These are phyloP conservation scores for Parambassis ranga DNA, from an alignment of 2,797 vertebrate genomes.

Conservation along the genomic window DNA sequence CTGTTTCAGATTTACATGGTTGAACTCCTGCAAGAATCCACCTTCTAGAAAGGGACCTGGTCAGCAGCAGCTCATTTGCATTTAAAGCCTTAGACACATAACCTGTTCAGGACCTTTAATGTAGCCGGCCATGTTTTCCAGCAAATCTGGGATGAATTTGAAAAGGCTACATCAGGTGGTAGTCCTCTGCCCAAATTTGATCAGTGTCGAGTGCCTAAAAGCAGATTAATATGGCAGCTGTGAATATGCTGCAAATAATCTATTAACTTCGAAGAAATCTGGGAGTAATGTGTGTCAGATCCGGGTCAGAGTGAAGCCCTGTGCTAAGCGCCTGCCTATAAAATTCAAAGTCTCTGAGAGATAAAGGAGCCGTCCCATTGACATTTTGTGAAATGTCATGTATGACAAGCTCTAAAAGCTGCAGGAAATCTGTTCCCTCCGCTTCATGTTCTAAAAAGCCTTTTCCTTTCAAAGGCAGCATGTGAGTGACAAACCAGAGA, in stretches of 20 bases:
- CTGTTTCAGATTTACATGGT: too few species aligned
- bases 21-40: too few species aligned
- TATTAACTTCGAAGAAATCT: constrained; percentile 28
- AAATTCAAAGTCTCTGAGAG: constrained; percentile 44
- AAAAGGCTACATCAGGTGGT: too few species aligned
- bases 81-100: too few species aligned
- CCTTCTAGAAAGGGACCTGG: too few species aligned
- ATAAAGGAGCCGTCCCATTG: constrained; percentile 56
- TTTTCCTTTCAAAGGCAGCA: constrained; percentile 45
- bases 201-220: not conserved
- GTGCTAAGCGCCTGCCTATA: constrained; percentile 56
- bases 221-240: constrained; percentile 9
- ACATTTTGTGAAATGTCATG: constrained; percentile 68
- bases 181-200: not conserved
- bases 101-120: too few species aligned
- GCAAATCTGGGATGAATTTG: too few species aligned
- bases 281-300: constrained; percentile 35
- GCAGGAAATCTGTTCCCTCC: constrained; percentile 36
- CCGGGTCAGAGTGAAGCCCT: constrained; percentile 41
- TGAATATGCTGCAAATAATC: constrained; percentile 10
- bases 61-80: too few species aligned
- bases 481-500: constrained; percentile 51
- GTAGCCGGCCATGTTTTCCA: too few species aligned
- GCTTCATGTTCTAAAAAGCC: constrained; percentile 54
- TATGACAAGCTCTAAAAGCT: constrained; percentile 63